phyloP scores from a whole-genome alignment of 92 coral and sea anemone genomes.

The Chrysogorgia sp. region DNA sequence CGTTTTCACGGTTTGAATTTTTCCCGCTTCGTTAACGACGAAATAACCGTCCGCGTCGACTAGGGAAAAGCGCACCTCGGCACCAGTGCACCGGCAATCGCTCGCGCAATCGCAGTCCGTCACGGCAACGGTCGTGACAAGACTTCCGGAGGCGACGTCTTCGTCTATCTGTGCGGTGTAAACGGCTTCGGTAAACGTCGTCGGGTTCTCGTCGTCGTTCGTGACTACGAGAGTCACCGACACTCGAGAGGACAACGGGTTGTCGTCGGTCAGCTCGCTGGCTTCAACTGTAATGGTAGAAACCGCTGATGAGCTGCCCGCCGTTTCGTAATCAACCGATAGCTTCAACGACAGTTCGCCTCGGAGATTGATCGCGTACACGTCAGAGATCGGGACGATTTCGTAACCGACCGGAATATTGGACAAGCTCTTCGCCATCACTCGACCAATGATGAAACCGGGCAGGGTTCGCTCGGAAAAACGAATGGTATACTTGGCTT shows the following conservation, averaged over 20 bases:
- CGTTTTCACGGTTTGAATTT: constrained; percentile 56
- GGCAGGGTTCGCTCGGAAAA: constrained; percentile 63
- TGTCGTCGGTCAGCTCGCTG: constrained; percentile 62
- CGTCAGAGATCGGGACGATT: constrained; percentile 63
- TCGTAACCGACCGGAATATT: constrained; percentile 69
- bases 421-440: constrained; percentile 71
- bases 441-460: constrained; percentile 68
- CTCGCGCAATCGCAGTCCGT: constrained; percentile 84
- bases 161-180: constrained; percentile 68
- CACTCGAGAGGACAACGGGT: constrained; percentile 54
- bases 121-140: constrained; percentile 74
- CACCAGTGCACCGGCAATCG: constrained; percentile 68
- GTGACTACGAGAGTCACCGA: constrained; percentile 59
- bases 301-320: constrained; percentile 28
- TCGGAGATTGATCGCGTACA: constrained; percentile 45
- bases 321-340: constrained; percentile 70
- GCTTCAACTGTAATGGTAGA: constrained; percentile 63
- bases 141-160: constrained; percentile 60
- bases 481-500: constrained; percentile 64
- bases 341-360: constrained; percentile 76
- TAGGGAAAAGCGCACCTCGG: constrained; percentile 66
- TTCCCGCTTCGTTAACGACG: constrained; percentile 57
- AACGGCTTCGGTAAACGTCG: constrained; percentile 64
- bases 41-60: constrained; percentile 43
- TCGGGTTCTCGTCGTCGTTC: constrained; percentile 71